Base-by-base conservation (phyloP, 2,797 vertebrate genomes). In the Huso huso region DNA sequence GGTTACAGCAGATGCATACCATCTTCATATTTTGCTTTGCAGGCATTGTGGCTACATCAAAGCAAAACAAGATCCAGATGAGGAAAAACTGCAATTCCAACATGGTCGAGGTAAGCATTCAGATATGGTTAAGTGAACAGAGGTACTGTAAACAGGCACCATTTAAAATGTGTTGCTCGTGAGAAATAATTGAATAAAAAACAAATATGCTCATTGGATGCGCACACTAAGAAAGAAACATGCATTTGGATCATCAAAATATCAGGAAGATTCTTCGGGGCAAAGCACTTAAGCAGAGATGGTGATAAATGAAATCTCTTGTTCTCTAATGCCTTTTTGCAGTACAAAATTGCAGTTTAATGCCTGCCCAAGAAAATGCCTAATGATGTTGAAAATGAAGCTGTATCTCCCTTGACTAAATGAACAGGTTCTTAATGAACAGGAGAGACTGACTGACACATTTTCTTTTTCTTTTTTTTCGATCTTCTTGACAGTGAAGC, bases 31-130 rank as follows among this genome's bases (percentile, higher is more conserved):
- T 37, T 37, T 67, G 6, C 68, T 50, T 65, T 61, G 8, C 81
- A 93, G 91, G 74, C 90, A 91, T 70, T 93, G 91, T 73, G 91
- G 90, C 53, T 93, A 92, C 64, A 93, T 91, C 78, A 92, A 91
- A 82, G 90, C 91, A 49, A 93, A 93, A 70, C 90, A 93, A 77
- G 90, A 92, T 73, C 91, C 91, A 0, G 90, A 93, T 63, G 91
- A 93, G 68, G 91, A 92, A 72, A 93, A 93, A 82, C 86, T 91
- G 90, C 91, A 92, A 66, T 92, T 92, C 77, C 91, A 93, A 68
- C 88, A 89, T 6, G 89, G 89, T 49, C 76, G 89, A 89, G 89
- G 91, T 91, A 79, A 64, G 62, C 49, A 15, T 48, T 5, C 48
- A 62, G 15, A 8, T 37, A 37, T 3, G 23, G 23, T 37, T 37